Percentiles rank a stretch among this genome's conserved stretches.
Evolutionary conservation across 2,888 invertebrate species (phyloP).

Genomic region (Mesorhabditis sp.): DNA sequence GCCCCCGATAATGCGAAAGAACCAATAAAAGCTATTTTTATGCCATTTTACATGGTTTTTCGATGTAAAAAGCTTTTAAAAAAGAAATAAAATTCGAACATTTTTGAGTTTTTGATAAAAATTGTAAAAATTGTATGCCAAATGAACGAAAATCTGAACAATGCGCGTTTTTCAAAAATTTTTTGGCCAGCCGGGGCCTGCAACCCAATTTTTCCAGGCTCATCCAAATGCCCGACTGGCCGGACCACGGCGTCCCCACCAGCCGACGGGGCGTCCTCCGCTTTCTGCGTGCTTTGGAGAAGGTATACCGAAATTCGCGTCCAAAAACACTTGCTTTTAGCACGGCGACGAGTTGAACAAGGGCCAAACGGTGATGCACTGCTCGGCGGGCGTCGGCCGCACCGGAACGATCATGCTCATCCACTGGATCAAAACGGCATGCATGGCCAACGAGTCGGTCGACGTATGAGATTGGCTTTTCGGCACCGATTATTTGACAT

Average conservation of each 20-base stretch:
- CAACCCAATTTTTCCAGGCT: not conserved
- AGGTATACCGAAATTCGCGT: too few relatives aligned
- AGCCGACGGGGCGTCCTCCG: not conserved
- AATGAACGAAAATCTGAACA: too few relatives aligned
- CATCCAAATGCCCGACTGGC: constrained; percentile 12
- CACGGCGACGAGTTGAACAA: not conserved
- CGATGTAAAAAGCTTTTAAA: too few relatives aligned
- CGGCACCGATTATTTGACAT: too few relatives aligned
- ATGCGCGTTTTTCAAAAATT: too few relatives aligned
- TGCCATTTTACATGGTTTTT: too few relatives aligned
- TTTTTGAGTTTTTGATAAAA: not conserved
- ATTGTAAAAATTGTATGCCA: too few relatives aligned
- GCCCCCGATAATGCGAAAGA: too few relatives aligned
- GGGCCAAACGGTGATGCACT: constrained; percentile 13
- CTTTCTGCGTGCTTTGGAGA: constrained; percentile 4
- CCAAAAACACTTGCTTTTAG: too few relatives aligned
- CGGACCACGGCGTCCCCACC: constrained; percentile 7
- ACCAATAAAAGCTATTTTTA: too few relatives aligned
- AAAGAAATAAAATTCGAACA: too few relatives aligned
- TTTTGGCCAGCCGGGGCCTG: too few relatives aligned
- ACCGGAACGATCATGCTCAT: constrained; percentile 13
- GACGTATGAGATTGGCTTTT: not conserved
- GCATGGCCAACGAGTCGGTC: not conserved
- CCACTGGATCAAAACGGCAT: constrained; percentile 5
- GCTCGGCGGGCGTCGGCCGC: constrained; percentile 4